phyloP scores from a whole-genome alignment of 2,113 vertebrate species.

The Isurus oxyrinchus region DNA sequence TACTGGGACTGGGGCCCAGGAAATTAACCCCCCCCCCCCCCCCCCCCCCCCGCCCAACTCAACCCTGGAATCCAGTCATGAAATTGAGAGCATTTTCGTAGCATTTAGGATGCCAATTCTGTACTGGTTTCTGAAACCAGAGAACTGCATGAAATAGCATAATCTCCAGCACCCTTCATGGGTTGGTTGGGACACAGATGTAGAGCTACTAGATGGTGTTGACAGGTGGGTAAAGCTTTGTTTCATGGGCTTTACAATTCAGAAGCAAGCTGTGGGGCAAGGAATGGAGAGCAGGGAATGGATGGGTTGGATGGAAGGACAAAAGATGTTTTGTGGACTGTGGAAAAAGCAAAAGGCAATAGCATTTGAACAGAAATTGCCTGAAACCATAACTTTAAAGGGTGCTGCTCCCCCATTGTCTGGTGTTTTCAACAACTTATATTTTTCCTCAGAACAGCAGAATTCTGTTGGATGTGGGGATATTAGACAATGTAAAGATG shows the following conservation, averaged over 20 bases:
- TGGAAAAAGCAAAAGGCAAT: not conserved
- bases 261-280: not conserved
- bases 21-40: not conserved
- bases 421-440: not conserved
- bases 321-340: not conserved
- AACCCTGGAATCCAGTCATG: no score
- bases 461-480: not conserved
- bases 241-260: not conserved
- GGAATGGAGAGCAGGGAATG: no score
- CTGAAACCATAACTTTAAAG: not conserved
- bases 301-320: not conserved
- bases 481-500: not conserved
- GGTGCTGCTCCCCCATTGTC: not conserved
- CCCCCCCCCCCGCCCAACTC: no score
- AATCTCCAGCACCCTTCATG: not conserved
- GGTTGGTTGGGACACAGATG: not conserved
- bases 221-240: not conserved
- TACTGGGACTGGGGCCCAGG: not conserved
- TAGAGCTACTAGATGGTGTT: not conserved
- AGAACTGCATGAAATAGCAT: not conserved
- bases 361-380: not conserved
- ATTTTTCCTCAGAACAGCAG: not conserved
- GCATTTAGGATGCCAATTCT: not conserved
- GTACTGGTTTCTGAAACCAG: not conserved
- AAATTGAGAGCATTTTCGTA: not conserved